Conservation (phyloP, 2,113 vertebrate genomes). For the Ptyas mucosa region DNA sequence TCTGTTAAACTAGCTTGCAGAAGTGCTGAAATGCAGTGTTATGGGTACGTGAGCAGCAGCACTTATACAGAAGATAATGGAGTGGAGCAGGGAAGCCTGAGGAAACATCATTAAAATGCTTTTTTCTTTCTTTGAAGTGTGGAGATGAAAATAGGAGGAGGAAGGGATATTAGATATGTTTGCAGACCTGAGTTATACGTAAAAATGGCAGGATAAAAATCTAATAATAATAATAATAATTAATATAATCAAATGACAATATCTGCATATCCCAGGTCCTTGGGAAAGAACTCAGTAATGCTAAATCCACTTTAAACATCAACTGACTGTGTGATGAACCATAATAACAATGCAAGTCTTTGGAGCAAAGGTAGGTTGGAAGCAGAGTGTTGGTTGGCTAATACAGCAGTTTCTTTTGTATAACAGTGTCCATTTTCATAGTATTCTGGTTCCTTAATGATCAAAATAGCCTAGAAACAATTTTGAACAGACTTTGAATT, state of each 20-base stretch:
- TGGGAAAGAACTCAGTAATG: background rate
- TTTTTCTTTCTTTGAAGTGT: background rate
- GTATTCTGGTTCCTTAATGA: background rate
- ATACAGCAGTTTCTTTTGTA: background rate
- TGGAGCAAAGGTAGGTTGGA: background rate
- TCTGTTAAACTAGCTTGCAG: background rate
- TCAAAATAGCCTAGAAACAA: background rate
- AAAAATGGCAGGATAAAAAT: background rate
- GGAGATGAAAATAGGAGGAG: background rate
- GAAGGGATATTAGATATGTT: background rate
- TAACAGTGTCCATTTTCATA: background rate
- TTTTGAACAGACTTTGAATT: background rate
- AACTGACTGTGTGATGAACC: background rate
- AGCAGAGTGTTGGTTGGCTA: background rate
- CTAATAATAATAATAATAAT: background rate
- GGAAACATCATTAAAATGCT: background rate
- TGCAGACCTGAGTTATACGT: background rate
- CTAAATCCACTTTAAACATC: background rate
- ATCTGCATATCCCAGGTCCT: background rate
- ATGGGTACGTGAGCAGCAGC: background rate
- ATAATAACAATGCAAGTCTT: background rate
- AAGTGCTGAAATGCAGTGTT: background rate
- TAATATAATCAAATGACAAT: background rate
- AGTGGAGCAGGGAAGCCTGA: background rate
- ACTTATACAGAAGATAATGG: background rate